Conservation (phyloP, 2,888 invertebrate species). For the Drosophila histrio region DNA sequence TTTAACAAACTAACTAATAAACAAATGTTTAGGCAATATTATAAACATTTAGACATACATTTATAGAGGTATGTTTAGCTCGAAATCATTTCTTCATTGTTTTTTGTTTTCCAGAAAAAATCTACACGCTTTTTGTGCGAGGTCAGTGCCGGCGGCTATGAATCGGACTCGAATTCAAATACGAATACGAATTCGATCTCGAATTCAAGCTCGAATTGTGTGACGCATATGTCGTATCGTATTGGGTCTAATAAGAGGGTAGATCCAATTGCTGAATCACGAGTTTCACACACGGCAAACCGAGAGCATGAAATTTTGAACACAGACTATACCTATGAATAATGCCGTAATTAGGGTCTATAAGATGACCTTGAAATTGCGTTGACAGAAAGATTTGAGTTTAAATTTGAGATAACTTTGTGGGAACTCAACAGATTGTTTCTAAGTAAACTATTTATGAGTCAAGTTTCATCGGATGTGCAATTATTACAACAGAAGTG, state of each 20-base stretch:
- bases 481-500: neutral
- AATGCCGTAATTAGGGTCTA: slow-evolving; percentile 33
- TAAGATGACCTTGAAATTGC: slow-evolving; percentile 18
- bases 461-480: neutral
- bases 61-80: neutral
- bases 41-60: neutral
- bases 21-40: slow-evolving; percentile 12
- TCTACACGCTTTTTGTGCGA: slow-evolving; percentile 47
- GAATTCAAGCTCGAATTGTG: slow-evolving; percentile 2
- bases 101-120: slow-evolving; percentile 5
- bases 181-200: slow-evolving; percentile 3
- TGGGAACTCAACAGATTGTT: neutral
- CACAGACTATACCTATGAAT: slow-evolving; percentile 33
- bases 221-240: slow-evolving; percentile 31
- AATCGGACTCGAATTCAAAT: neutral
- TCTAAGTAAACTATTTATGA: neutral
- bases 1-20: slow-evolving; percentile 15
- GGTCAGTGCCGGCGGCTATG: slow-evolving; percentile 56
- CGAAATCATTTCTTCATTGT: slow-evolving; percentile 5
- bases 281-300: slow-evolving; percentile 9
- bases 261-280: slow-evolving; percentile 39
- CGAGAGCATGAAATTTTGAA: neutral
- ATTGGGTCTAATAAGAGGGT: slow-evolving; percentile 24
- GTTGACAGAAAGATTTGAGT: slow-evolving; percentile 5
- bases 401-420: neutral